Evolutionary conservation across 1,140 invertebrate species (phyloP), one percentile per base, ranked within the genome.

Genomic region (Diprion similis): DNA sequence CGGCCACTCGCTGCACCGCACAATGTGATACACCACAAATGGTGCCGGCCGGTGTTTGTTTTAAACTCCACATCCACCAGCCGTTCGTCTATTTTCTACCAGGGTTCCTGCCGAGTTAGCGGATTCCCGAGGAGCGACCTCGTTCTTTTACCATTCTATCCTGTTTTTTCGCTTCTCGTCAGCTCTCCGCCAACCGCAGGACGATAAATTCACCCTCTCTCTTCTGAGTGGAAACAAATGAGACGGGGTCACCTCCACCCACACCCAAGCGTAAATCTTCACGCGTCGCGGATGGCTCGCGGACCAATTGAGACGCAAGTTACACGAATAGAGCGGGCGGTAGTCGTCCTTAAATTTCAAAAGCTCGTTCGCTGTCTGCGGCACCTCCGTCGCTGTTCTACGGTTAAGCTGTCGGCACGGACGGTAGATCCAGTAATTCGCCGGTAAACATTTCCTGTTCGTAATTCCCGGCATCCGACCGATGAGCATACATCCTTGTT

Each of bases 371-470:
- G 51, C 11, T 15, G 11, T 59, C 24, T 37, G 24, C 24, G 24
- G 24, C 24, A 6, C 24, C 24, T 37, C 24, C 24, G 24, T 37
- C 24, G 24, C 24, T 37, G 24, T 37, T 37, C 24, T 17, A 17
- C 51, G 51, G 51, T 59, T 59, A 59, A 59, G 51, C 51, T 59
- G 51, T 59, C 51, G 51, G 11, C 51, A 17, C 11, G 11, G 51
- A 17, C 3, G n/a, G 11, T 13, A 59, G 51, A 59, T 59, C 51
- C 51, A 59, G 51, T 59, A 59, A 59, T 59, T 59, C 51, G 51
- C 51, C n/a, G 51, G 51, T 59, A 59, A 59, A 59, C 51, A 59
- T 59, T 59, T 59, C 51, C 51, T 59, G 51, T 59, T 37, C n/a
- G n/a, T 59, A 37, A 37, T 59, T 59, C 51, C n/a, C 51, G 11